phyloP scores from a whole-genome alignment of 2,888 invertebrate genomes.

The Villa cingulata region DNA sequence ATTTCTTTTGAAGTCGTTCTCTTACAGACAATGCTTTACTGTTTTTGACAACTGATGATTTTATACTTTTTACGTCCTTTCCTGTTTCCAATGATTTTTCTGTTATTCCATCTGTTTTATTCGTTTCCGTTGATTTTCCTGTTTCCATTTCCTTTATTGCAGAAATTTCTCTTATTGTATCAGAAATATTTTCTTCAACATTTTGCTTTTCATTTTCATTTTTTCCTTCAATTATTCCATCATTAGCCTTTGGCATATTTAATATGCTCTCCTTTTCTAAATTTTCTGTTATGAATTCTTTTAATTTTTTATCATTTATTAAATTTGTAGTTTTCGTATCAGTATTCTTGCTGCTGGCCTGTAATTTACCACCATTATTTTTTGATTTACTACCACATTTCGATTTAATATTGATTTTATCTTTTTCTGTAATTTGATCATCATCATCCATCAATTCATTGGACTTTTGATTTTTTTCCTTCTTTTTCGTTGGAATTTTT shows the following conservation, averaged over 20 bases:
- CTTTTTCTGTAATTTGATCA: not conserved
- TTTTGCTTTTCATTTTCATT: not conserved
- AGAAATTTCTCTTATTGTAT: too few relatives aligned
- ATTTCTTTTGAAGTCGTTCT: slow-evolving; percentile 8
- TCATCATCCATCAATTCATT: not conserved
- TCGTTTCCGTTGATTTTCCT: not conserved
- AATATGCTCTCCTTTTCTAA: too few relatives aligned
- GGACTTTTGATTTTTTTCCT: not conserved
- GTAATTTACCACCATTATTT: not conserved
- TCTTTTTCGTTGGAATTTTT: not conserved
- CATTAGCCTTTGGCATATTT: too few relatives aligned
- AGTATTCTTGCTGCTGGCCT: not conserved
- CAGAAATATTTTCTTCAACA: too few relatives aligned
- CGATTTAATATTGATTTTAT: not conserved
- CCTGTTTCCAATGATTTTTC: too few relatives aligned
- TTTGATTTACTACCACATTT: not conserved
- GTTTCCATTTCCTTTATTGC: not conserved
- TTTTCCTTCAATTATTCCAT: not conserved
- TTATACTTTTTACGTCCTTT: too few relatives aligned
- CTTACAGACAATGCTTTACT: slow-evolving; percentile 1
- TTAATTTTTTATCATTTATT: too few relatives aligned
- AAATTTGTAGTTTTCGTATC: not conserved
- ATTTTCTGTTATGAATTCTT: too few relatives aligned
- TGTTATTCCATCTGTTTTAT: not conserved
- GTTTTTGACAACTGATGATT: too few relatives aligned